These are phyloP conservation scores for Calephelis nemesis DNA, from an alignment of 1,140 invertebrate species.

Conservation along the genomic window DNA sequence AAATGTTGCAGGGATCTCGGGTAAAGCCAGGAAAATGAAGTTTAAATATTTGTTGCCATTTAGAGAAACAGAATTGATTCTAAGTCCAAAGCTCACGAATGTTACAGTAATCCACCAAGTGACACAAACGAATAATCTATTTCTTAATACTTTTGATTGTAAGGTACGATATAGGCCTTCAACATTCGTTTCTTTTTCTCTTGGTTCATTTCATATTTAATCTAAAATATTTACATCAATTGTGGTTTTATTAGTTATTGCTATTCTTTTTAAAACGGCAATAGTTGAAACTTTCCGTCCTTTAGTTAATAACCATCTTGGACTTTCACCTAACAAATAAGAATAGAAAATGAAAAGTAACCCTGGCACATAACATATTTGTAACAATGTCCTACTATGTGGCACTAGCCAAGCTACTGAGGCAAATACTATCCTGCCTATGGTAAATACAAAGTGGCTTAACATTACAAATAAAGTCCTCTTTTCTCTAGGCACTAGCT, in stretches of 20 bases:
- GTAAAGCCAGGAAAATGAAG: neutral
- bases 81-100: neutral
- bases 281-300: too few species aligned
- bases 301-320: neutral
- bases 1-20: neutral
- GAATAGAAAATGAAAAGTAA: neutral
- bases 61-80: neutral
- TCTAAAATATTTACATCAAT: too few species aligned
- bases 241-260: too few species aligned
- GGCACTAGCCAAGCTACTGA: neutral
- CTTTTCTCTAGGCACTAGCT: neutral
- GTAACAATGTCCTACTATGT: neutral
- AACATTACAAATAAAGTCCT: neutral
- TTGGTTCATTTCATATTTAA: too few species aligned
- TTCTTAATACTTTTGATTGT: neutral
- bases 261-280: too few species aligned
- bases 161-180: too few species aligned
- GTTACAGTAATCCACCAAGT: neutral
- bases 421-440: neutral
- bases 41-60: slow-evolving; percentile 1
- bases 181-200: too few species aligned
- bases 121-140: neutral
- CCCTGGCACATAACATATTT: neutral
- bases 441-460: neutral
- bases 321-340: neutral